Evolutionary conservation across 2,888 invertebrate genomes (phyloP), one percentile per base, ranked within the genome.

Genomic region (Saturnia japonica): DNA sequence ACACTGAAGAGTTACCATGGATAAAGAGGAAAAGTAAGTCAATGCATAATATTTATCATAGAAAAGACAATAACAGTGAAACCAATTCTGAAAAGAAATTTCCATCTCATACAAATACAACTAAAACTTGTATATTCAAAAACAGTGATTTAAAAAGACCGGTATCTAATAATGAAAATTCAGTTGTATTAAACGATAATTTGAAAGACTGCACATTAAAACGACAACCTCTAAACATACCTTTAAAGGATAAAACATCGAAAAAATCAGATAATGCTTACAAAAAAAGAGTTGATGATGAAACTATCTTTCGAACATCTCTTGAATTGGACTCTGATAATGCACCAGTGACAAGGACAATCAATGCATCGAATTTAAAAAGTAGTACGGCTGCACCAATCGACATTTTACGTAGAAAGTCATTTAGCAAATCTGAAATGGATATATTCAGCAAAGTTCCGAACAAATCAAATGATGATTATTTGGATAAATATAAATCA

Each of bases 351-450:
- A 64, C 34, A 19, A 40, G 16, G n/a, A 11, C 19, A 64, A 64
- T n/a, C 40, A 28, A 14, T 28, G 12, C 40, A n/a, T 11, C 40
- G n/a, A 64, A n/a, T n/a, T 12, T 64, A 7, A 64, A 64, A 40
- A 40, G 3, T 40, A 19, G n/a, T 64, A n/a, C 64, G 1, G 4
- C 8, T 40, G n/a, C 19, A 64, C 40, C 40, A 34, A 64, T 6
- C n/a, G 80, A 80, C 42, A 71, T 76, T 70, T 78, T 90, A n/a
- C 82, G 85, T 8, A 90, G 86, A 78, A 85, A 85, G 68, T 89
- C 88, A 16, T 87, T 90, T n/a, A 94, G 94, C 75, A 93, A 89
- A 80, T 94, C 94, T 34, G 94, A 94, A 84, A 92, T 91, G 93
- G 94, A 94, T 72, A 91, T 94, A 77, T 94, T 93, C 70, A 93